Evolutionary conservation across 2,888 invertebrate species (phyloP), one percentile per base, ranked within the genome.

Genomic region (Ferdinandea cuprea): DNA sequence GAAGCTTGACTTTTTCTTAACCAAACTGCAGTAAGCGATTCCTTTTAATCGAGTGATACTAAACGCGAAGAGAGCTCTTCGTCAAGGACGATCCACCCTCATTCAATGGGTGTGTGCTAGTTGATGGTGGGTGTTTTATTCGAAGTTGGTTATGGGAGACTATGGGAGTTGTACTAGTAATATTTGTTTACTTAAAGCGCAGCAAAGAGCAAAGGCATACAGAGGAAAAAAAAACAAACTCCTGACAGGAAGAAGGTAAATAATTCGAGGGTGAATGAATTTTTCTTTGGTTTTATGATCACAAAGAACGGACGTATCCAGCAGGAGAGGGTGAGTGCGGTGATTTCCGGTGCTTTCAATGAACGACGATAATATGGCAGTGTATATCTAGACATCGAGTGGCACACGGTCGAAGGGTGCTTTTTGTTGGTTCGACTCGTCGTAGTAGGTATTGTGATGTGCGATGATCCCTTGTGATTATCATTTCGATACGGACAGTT

Each of bases 391-490:
- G 30, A 21, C 15, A 63, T 42, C 32, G 54, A 8, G 25, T n/a
- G 32, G 52, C 32, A 40, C 6, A 21, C 13, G 19, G 35, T 28
- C 44, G 63, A 65, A 46, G 73, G 73, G 63, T 65, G 63, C 61
- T 44, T 25, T n/a, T n/a, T n/a, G n/a, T n/a, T 37, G 59, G 25
- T 25, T 35, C 9, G 40, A 8, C 19, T 3, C 25, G 25, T 52
- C 3, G 58, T n/a, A n/a, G n/a, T n/a, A n/a, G n/a, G n/a, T 65
- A 76, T 72, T 76, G 71, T 81, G 65, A 81, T 77, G 68, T 83
- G 83, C 68, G 83, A 83, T 83, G 83, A 83, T 85, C 85, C 86
- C 84, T 84, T 85, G 86, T 86, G 86, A 86, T 86, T 85, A 86
- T 85, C 85, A 84, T 85, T 86, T 83, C 78, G 83, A 83, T 85